Evolutionary conservation across 1,140 invertebrate genomes (phyloP).

Genomic region (Portunus trituberculatus): DNA sequence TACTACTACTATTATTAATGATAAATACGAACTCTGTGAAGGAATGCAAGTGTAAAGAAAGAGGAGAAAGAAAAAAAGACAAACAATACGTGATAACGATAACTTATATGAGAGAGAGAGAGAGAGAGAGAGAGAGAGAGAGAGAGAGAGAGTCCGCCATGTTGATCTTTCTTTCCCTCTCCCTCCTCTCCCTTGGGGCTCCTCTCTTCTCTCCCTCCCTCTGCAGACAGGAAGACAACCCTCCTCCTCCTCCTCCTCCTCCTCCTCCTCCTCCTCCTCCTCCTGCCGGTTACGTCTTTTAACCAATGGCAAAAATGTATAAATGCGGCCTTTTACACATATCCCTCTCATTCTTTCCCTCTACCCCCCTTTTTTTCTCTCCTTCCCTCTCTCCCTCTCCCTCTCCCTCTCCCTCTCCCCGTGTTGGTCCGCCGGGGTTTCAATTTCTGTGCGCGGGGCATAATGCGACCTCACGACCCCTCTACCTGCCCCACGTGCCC

Average conservation of each 20-base stretch:
- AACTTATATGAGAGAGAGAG: neutral
- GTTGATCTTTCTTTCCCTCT: neutral
- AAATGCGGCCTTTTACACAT: neutral
- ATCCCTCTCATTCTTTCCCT: neutral
- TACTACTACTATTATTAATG: neutral
- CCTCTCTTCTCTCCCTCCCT: neutral
- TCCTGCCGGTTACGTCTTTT: conserved; percentile 34
- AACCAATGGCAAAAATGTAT: conserved; percentile 24
- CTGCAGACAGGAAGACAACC: neutral
- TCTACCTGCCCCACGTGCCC: conserved; percentile 59
- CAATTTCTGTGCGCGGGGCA: neutral
- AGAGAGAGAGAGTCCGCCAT: neutral
- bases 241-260: neutral
- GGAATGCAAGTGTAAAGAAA: neutral
- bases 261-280: neutral
- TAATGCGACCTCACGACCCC: conserved; percentile 45
- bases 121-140: conserved; percentile 2
- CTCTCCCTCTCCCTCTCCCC: neutral
- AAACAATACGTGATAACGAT: neutral
- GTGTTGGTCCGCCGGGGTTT: neutral
- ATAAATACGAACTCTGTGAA: neutral
- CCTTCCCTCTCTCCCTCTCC: neutral
- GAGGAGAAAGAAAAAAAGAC: neutral
- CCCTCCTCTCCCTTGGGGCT: neutral
- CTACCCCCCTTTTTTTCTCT: neutral